Evolutionary conservation across 2,888 invertebrate species (phyloP).

Genomic region (Lycia hirtaria): DNA sequence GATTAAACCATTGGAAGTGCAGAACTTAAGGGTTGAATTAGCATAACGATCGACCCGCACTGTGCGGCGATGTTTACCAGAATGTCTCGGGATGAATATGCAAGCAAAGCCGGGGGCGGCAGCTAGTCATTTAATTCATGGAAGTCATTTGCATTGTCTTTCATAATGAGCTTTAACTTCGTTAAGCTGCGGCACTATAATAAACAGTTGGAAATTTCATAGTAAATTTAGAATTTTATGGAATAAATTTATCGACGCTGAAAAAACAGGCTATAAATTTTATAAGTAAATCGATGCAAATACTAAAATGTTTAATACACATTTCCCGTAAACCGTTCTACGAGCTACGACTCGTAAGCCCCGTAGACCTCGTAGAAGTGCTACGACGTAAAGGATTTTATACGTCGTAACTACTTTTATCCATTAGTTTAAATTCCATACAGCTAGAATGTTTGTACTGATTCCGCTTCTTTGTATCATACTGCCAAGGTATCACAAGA

Average conservation of each 20-base stretch:
- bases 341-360: constrained; percentile 8
- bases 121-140: constrained; percentile 33
- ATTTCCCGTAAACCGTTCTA: constrained; percentile 10
- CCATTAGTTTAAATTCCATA: constrained; percentile 5
- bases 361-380: constrained; percentile 11
- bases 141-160: constrained; percentile 35
- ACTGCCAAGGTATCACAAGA: neutral
- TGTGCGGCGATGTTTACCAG: constrained; percentile 45
- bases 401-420: constrained; percentile 3
- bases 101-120: constrained; percentile 26
- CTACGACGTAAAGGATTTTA: constrained; percentile 9
- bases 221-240: no score
- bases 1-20: constrained; percentile 76
- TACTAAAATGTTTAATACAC: neutral
- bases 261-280: no score
- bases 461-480: constrained; percentile 1
- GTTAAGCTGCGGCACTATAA: constrained; percentile 1
- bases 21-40: constrained; percentile 80
- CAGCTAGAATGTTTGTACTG: constrained; percentile 1
- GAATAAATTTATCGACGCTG: no score
- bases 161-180: constrained; percentile 8
- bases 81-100: constrained; percentile 32
- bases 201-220: neutral
- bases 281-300: no score
- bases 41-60: constrained; percentile 68